A percentile compares a stretch with the other conserved stretches of the same genome.
Evolutionary conservation across 2,888 invertebrate genomes (phyloP).

Genomic region (Amiota minor): DNA sequence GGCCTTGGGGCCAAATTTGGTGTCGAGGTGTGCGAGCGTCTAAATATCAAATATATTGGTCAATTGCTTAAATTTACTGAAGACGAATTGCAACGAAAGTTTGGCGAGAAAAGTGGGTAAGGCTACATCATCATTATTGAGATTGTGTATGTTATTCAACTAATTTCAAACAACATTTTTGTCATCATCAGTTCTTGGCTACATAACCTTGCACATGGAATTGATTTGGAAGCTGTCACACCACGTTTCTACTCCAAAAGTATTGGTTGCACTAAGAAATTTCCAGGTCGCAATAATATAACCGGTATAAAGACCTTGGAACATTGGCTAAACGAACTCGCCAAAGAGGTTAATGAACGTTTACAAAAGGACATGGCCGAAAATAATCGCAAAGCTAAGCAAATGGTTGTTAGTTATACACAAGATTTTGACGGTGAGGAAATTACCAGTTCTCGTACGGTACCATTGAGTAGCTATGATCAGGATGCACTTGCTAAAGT

Average conservation of each 20-base stretch:
- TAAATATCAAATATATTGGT: conserved; percentile 85
- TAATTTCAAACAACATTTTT: not conserved
- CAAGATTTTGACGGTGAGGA: conserved; percentile 76
- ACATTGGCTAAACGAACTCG: conserved; percentile 87
- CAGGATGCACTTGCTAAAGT: conserved; percentile 79
- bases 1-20: conserved; percentile 97
- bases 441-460: conserved; percentile 79
- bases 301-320: conserved; percentile 78
- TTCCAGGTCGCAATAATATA: conserved; percentile 86
- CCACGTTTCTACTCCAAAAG: conserved; percentile 90
- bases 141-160: not conserved
- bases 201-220: conserved; percentile 88
- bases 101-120: conserved; percentile 92
- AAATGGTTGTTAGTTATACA: conserved; percentile 83
- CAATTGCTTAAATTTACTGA: conserved; percentile 84
- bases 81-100: conserved; percentile 81
- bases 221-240: conserved; percentile 90
- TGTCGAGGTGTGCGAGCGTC: conserved; percentile 80
- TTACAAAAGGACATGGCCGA: conserved; percentile 85
- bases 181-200: conserved; percentile 81
- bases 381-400: conserved; percentile 86
- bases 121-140: conserved; percentile 35
- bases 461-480: conserved; percentile 78
- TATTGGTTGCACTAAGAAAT: conserved; percentile 96
- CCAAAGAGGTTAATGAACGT: conserved; percentile 88